A percentile compares a stretch with the other conserved stretches of the same genome.
phyloP scores from a whole-genome alignment of 1,140 invertebrate genomes.

The Conus betulinus region DNA sequence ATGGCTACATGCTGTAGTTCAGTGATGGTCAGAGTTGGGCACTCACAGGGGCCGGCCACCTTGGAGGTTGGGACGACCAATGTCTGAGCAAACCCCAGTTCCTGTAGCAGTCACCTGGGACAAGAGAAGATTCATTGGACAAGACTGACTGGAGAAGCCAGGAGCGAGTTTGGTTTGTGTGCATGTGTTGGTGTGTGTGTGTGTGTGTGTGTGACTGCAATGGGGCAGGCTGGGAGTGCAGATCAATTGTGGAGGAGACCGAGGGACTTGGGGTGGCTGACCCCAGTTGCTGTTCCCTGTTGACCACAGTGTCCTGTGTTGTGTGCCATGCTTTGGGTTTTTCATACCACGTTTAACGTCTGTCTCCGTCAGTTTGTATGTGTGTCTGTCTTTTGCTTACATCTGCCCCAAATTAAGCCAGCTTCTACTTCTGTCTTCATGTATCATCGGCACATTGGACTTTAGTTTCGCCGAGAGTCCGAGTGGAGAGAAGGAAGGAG shows the following conservation, averaged over 20 bases:
- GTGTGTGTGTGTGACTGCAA: not conserved
- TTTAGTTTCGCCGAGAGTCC: not conserved
- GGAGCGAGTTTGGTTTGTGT: not conserved
- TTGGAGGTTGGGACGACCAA: not conserved
- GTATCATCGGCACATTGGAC: conserved; percentile 16
- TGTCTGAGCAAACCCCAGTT: not conserved
- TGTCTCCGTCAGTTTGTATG: not conserved
- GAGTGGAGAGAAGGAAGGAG: not conserved
- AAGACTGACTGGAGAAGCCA: not conserved
- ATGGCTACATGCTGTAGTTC: not conserved
- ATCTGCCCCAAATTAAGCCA: not conserved
- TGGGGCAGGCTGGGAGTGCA: not conserved
- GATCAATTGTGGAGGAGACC: not conserved
- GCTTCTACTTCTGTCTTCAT: not conserved
- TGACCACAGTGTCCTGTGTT: not conserved
- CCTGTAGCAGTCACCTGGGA: not conserved
- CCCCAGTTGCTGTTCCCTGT: not conserved
- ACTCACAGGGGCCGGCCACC: not conserved
- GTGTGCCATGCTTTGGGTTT: not conserved
- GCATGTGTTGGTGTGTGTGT: not conserved
- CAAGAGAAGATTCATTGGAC: not conserved
- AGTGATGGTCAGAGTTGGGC: not conserved
- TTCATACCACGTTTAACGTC: not conserved
- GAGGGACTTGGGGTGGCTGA: not conserved
- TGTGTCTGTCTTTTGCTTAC: not conserved